phyloP scores from a whole-genome alignment of 1,140 invertebrate genomes.

The Drosophila willistoni region DNA sequence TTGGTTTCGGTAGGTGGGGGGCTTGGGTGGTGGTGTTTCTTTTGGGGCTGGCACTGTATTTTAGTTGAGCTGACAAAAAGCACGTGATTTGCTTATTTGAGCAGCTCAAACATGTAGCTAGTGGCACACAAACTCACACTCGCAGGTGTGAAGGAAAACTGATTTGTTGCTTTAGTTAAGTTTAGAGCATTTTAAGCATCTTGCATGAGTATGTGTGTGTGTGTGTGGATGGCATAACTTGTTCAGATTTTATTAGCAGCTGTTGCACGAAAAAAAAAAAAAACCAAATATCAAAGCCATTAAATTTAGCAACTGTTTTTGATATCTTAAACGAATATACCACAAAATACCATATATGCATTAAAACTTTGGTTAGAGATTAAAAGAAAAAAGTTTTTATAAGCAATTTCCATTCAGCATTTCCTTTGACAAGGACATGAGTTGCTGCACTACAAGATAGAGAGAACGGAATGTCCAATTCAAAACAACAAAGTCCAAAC shows the following conservation, averaged over 20 bases:
- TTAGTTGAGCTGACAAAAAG: slow-evolving; percentile 57
- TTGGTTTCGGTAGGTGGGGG: slow-evolving; percentile 18
- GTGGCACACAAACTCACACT: neutral
- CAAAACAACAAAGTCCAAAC: slow-evolving; percentile 31
- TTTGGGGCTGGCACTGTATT: slow-evolving; percentile 33
- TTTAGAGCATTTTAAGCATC: slow-evolving; percentile 13
- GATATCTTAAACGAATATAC: neutral
- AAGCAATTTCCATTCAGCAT: slow-evolving; percentile 7
- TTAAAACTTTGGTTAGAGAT: slow-evolving; percentile 8
- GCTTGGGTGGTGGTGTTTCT: neutral
- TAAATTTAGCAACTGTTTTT: slow-evolving; percentile 1
- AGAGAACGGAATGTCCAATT: slow-evolving; percentile 20
- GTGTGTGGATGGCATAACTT: slow-evolving; percentile 47
- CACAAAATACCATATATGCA: neutral
- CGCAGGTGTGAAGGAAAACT: slow-evolving; percentile 49
- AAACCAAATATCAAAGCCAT: neutral
- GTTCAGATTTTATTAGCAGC: slow-evolving; percentile 45
- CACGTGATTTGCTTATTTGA: slow-evolving; percentile 71
- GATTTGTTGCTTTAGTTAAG: slow-evolving; percentile 51
- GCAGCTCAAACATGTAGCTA: slow-evolving; percentile 30
- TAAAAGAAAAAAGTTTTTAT: neutral
- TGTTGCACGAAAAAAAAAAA: slow-evolving; percentile 31
- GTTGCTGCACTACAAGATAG: neutral
- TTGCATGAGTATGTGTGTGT: slow-evolving; percentile 10
- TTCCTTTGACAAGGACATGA: slow-evolving; percentile 3